Conservation (phyloP, 2,888 invertebrate genomes). For the Ellobium chinense region DNA sequence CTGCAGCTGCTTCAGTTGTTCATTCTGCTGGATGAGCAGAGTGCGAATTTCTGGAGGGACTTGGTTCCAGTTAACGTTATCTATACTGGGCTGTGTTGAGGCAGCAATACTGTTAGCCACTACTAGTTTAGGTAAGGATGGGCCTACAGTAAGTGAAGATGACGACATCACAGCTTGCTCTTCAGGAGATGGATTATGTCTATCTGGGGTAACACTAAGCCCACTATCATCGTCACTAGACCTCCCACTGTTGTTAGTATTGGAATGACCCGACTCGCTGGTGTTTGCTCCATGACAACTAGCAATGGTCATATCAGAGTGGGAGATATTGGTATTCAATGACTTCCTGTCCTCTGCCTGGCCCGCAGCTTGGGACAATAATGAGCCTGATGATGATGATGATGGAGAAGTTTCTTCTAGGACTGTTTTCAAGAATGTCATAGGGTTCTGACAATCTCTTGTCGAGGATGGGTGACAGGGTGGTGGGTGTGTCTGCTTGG, state of each 20-base stretch:
- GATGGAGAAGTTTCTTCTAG: conserved; percentile 33
- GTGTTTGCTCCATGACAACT: neutral
- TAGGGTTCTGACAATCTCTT: neutral
- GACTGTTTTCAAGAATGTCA: conserved; percentile 28
- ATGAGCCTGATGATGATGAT: conserved; percentile 6
- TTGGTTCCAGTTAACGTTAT: conserved; percentile 62
- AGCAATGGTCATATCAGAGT: neutral
- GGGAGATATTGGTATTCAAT: conserved; percentile 5
- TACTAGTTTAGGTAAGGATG: neutral
- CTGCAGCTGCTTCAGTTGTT: conserved; percentile 72
- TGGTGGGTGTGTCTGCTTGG: neutral
- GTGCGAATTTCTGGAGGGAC: conserved; percentile 73
- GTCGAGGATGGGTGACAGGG: neutral
- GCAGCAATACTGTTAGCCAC: neutral
- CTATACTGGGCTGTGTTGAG: neutral
- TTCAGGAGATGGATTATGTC: conserved; percentile 50
- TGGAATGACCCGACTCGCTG: neutral
- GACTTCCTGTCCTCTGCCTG: neutral
- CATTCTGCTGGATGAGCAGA: conserved; percentile 70
- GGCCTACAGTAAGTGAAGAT: neutral
- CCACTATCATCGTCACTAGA: conserved; percentile 73
- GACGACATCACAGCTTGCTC: neutral
- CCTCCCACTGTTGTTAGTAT: neutral
- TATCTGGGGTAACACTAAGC: conserved; percentile 70
- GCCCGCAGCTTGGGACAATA: neutral